Conservation (phyloP, 2,888 invertebrate genomes). For the Eristalis arbustorum region DNA sequence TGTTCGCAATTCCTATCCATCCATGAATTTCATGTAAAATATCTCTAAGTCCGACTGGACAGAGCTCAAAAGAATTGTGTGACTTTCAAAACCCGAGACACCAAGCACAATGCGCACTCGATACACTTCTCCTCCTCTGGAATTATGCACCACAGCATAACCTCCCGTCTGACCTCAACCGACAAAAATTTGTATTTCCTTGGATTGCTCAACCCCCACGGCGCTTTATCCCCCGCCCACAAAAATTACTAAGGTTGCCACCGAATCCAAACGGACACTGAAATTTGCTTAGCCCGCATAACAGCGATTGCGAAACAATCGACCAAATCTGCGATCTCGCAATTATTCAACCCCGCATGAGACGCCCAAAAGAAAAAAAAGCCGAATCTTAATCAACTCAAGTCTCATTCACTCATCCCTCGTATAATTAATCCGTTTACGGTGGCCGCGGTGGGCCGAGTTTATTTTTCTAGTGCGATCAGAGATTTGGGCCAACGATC, state of each 20-base stretch:
- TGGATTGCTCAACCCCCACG: neutral
- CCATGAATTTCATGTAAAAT: too few species aligned
- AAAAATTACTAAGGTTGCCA: neutral
- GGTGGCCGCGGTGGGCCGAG: constrained; percentile 4
- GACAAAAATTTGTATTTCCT: neutral
- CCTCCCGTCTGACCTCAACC: neutral
- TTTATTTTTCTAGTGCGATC: neutral
- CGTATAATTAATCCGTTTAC: constrained; percentile 14
- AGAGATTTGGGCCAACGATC: constrained; percentile 27
- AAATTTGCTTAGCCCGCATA: neutral
- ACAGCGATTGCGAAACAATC: constrained; percentile 8
- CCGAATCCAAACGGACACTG: neutral
- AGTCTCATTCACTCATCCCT: neutral
- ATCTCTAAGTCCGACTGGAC: too few species aligned
- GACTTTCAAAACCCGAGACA: too few species aligned
- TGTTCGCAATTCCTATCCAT: too few species aligned
- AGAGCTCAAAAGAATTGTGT: too few species aligned
- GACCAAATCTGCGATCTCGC: neutral
- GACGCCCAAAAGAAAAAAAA: neutral
- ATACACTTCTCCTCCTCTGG: too few species aligned
- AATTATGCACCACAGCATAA: neutral
- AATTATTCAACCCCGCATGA: neutral
- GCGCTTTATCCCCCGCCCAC: too few species aligned
- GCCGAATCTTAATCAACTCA: neutral
- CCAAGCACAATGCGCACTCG: too few species aligned